Evolutionary conservation across 2,113 vertebrate species (phyloP).

Genomic region (Limnothrissa miodon): DNA sequence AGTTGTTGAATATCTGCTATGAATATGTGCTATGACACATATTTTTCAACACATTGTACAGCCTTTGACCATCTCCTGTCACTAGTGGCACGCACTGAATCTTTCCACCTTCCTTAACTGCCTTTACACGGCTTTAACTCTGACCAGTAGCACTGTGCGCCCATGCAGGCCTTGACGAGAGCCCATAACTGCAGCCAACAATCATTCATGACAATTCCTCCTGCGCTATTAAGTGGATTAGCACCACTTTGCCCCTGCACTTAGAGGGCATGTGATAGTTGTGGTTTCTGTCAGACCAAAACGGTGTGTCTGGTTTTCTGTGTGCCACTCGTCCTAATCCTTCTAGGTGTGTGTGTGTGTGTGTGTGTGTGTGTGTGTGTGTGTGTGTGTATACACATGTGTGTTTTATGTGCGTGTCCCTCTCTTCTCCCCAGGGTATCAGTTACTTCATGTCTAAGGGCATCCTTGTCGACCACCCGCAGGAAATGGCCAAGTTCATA

Average conservation of each 20-base stretch:
- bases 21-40: neutral
- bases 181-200: slow-evolving; percentile 21
- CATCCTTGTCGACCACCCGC: slow-evolving; percentile 89
- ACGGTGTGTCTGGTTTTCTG: slow-evolving; percentile 9
- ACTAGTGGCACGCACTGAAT: too few relatives aligned
- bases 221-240: slow-evolving; percentile 30
- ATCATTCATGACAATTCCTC: slow-evolving; percentile 21
- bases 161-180: neutral
- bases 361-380: slow-evolving; percentile 77
- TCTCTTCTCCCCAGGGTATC: slow-evolving; percentile 78
- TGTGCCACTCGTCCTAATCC: neutral
- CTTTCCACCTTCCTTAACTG: neutral
- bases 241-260: slow-evolving; percentile 36
- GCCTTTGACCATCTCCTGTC: neutral
- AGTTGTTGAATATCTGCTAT: neutral
- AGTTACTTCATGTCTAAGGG: slow-evolving; percentile 96
- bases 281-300: slow-evolving; percentile 27
- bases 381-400: neutral
- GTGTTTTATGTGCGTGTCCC: neutral
- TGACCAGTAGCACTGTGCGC: slow-evolving; percentile 4
- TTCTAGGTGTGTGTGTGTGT: slow-evolving; percentile 2
- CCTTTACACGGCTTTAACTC: neutral
- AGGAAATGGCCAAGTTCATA: slow-evolving; percentile 96
- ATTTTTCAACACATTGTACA: neutral
- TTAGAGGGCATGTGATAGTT: slow-evolving; percentile 35